Conservation (phyloP, 53 echinoderm and acorn worm genomes). For the Stichopus horrens region DNA sequence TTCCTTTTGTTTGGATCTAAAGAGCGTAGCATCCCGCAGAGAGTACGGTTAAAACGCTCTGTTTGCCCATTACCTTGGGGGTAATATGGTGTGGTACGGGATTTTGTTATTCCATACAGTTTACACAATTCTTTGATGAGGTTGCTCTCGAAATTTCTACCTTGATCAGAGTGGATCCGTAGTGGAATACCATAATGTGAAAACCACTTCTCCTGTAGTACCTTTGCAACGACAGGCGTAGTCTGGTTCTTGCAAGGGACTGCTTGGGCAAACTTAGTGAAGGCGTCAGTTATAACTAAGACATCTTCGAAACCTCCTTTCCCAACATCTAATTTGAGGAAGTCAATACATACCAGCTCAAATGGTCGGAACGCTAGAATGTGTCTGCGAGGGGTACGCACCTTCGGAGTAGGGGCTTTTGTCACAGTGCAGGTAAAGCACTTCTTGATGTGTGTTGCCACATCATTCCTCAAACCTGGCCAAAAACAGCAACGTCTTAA, state of each 20-base stretch:
- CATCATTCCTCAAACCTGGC: slow-evolving; percentile 51
- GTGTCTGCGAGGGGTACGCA: slow-evolving; percentile 58
- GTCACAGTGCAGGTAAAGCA: slow-evolving; percentile 60
- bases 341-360: slow-evolving; percentile 61
- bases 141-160: too few relatives aligned
- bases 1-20: too few relatives aligned
- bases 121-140: too few relatives aligned
- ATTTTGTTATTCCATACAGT: slow-evolving; percentile 44
- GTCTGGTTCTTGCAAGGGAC: too few relatives aligned
- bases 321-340: slow-evolving; percentile 64
- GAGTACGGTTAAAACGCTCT: slow-evolving; percentile 53
- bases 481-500: slow-evolving; percentile 57
- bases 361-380: slow-evolving; percentile 62
- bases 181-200: slow-evolving; percentile 60
- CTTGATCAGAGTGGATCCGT: slow-evolving; percentile 64
- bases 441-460: slow-evolving; percentile 40
- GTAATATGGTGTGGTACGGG: slow-evolving; percentile 50
- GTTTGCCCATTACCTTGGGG: slow-evolving; percentile 58
- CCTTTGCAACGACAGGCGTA: slow-evolving; percentile 50
- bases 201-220: slow-evolving; percentile 58
- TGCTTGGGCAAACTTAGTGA: too few relatives aligned
- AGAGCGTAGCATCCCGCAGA: slow-evolving; percentile 45
- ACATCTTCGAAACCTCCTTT: too few relatives aligned
- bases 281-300: too few relatives aligned
- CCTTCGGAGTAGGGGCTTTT: slow-evolving; percentile 53